Evolutionary conservation across 1,140 invertebrate species (phyloP).

Genomic region (Drosophila bocqueti): DNA sequence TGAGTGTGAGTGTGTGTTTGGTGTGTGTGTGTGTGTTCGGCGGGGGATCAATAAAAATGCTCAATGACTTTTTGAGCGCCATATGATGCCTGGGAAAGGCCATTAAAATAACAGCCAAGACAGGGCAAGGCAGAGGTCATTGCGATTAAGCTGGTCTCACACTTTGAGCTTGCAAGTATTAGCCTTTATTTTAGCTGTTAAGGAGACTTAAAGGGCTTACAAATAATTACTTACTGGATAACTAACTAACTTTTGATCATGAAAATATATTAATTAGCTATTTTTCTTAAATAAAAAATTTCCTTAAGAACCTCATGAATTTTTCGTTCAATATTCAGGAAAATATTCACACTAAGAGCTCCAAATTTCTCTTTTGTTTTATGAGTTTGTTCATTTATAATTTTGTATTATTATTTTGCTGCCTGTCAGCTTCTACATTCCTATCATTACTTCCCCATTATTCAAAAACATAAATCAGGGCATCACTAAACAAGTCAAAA

Average conservation of each 20-base stretch:
- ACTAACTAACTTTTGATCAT: background rate
- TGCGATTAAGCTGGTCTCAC: background rate
- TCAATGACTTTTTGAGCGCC: constrained; percentile 60
- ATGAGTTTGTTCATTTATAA: background rate
- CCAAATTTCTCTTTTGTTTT: background rate
- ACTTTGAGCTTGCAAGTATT: background rate
- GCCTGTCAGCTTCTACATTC: too few relatives aligned
- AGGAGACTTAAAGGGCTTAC: background rate
- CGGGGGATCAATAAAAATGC: constrained; percentile 67
- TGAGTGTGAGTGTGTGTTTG: constrained; percentile 8
- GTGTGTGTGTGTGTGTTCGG: constrained; percentile 1
- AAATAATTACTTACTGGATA: background rate
- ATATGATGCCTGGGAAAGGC: constrained; percentile 47
- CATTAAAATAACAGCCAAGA: constrained; percentile 47
- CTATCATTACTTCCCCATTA: background rate
- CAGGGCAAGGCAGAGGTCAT: constrained; percentile 14
- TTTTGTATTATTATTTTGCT: background rate
- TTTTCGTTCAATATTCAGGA: background rate
- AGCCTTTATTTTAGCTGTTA: background rate
- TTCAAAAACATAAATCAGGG: background rate
- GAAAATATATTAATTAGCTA: background rate
- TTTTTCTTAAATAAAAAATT: background rate
- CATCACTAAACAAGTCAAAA: constrained; percentile 6
- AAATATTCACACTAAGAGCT: background rate
- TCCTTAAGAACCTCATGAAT: rapidly evolving